Conservation (phyloP, 2,113 vertebrate species). For the Tragelaphus imberbis region DNA sequence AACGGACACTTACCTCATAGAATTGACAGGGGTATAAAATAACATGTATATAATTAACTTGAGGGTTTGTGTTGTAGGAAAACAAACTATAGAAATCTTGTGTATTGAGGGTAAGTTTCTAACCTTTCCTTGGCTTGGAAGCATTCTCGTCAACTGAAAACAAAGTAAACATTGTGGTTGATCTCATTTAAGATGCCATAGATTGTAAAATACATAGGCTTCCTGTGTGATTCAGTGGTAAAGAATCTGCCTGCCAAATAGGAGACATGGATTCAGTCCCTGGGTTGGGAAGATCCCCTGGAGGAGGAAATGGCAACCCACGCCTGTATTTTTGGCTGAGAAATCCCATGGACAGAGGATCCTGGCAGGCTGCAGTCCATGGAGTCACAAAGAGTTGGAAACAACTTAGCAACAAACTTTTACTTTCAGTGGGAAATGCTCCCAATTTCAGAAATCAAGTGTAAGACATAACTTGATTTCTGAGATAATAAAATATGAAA, state of each 20-base stretch:
- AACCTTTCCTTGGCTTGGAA: neutral
- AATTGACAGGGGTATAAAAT: neutral
- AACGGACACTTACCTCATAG: neutral
- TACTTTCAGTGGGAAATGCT: neutral
- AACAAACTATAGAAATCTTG: neutral
- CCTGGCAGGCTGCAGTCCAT: neutral
- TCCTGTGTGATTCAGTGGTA: neutral
- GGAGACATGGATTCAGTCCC: neutral
- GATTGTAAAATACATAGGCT: neutral
- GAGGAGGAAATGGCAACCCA: neutral
- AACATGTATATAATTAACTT: neutral
- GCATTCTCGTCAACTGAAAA: neutral
- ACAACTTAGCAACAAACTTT: neutral
- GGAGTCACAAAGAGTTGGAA: neutral
- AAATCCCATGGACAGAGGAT: neutral
- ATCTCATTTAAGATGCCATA: neutral
- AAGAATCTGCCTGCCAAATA: neutral
- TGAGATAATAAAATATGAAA: slow-evolving; percentile 17
- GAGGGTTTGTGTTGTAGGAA: neutral
- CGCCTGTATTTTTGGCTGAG: neutral
- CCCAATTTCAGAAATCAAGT: neutral
- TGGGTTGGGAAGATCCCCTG: neutral
- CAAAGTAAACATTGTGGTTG: neutral
- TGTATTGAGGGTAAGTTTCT: neutral
- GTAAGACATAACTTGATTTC: neutral